Evolutionary conservation across 1,140 invertebrate genomes (phyloP).

Genomic region (Anagrus nilaparvatae): DNA sequence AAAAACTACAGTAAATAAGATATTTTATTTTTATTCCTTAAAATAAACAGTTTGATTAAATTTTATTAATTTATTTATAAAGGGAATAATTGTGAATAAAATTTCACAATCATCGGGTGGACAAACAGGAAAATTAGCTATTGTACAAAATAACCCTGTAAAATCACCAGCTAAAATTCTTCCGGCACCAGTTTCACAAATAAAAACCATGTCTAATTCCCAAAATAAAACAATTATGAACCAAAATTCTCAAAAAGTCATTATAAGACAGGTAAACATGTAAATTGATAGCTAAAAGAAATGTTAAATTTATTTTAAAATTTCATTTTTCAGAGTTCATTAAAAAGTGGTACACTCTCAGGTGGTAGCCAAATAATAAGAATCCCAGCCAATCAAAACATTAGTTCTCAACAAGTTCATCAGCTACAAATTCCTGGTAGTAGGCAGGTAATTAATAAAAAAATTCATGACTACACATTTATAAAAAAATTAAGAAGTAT

Average conservation of each 20-base stretch:
- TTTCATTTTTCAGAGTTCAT: conserved; percentile 29
- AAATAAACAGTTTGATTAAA: conserved; percentile 1
- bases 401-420: conserved; percentile 49
- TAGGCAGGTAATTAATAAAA: conserved; percentile 45
- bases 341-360: conserved; percentile 36
- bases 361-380: conserved; percentile 50
- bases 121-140: conserved; percentile 35
- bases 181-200: conserved; percentile 47
- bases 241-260: conserved; percentile 47
- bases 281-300: no score
- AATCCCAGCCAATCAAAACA: conserved; percentile 46
- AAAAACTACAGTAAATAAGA: conserved; percentile 37
- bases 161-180: conserved; percentile 60
- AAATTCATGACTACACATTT: neutral
- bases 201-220: conserved; percentile 22
- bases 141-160: conserved; percentile 36
- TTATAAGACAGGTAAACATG: conserved; percentile 46
- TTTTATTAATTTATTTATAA: conserved; percentile 12
- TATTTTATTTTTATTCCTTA: neutral
- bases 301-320: no score
- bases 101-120: conserved; percentile 35
- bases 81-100: conserved; percentile 44
- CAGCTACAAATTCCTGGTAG: conserved; percentile 60
- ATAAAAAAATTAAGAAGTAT: conserved; percentile 1
- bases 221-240: conserved; percentile 38